These are phyloP conservation scores for Notodonta dromedarius DNA, from an alignment of 2,888 invertebrate species.

Conservation along the genomic window DNA sequence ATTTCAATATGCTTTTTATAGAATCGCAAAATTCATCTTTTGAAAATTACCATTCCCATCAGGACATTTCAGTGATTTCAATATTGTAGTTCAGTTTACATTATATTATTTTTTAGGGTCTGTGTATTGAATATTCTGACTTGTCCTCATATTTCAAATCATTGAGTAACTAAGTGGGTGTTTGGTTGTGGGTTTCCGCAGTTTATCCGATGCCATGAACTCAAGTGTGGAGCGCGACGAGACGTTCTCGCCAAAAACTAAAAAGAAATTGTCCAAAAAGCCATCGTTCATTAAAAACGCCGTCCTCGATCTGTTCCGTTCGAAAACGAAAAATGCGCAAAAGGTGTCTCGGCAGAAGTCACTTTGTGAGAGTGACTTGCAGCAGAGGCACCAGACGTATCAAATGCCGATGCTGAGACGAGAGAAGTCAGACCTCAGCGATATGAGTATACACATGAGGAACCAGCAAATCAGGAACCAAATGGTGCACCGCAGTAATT, in stretches of 20 bases:
- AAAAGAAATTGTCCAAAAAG: conserved; percentile 84
- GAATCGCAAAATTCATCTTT: conserved; percentile 70
- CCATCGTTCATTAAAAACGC: conserved; percentile 83
- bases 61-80: conserved; percentile 67
- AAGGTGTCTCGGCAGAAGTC: conserved; percentile 82
- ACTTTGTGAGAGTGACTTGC: conserved; percentile 77
- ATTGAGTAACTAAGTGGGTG: conserved; percentile 81
- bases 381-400: conserved; percentile 64
- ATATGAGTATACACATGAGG: conserved; percentile 73
- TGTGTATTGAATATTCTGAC: conserved; percentile 58
- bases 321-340: conserved; percentile 78
- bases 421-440: conserved; percentile 77
- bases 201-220: conserved; percentile 80
- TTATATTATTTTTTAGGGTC: not conserved
- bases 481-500: conserved; percentile 80
- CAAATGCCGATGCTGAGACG: conserved; percentile 72
- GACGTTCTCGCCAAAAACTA: conserved; percentile 82
- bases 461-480: conserved; percentile 75
- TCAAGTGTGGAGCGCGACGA: conserved; percentile 81
- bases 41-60: conserved; percentile 62
- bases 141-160: conserved; percentile 58
- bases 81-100: conserved; percentile 29
- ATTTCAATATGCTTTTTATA: conserved; percentile 81
- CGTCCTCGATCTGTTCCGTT: conserved; percentile 81
- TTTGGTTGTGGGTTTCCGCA: conserved; percentile 84